Base-by-base conservation (phyloP, 2,888 invertebrate species). In the Uloborus plumipes region DNA sequence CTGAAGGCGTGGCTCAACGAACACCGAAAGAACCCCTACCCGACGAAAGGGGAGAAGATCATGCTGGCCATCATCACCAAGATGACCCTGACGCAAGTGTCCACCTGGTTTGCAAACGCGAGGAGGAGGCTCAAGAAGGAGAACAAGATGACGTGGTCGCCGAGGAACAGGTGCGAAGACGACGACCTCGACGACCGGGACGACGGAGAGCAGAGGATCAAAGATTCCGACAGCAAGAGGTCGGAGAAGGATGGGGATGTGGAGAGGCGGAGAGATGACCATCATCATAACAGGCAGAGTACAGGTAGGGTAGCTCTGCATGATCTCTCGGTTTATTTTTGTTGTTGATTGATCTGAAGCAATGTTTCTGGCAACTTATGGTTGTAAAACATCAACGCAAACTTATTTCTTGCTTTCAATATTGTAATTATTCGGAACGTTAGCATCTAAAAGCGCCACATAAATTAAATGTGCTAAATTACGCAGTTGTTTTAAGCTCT, bases 71-170 rank as follows among this genome's bases (percentile, higher is more conserved):
- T 99, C 89, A 96, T 98, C 89, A 99, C 99, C 84, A 98, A 98
- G 91, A 98, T 99, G 98, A 98, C 98, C 79, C 91, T 98, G 84
- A 98, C 98, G 53, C 97, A 97, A 90, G 91, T 91, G 50, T 90
- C 90, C 76, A 92, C 91, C 55, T 91, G 91, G 91, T 92, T 92
- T 86, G 91, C 91, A 62, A 92, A 92, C 86, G 91, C 91, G 62
- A 87, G 91, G 61, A 87, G 91, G 66, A 88, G 91, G 14, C 88
- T 87, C 91, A 92, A 91, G 88, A 99, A 99, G 90, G 92, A 92
- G 88, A 99, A 99, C 90, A 99, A 99, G 90, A 98, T 99, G 98
- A 99, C 98, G 84, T 99, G 99, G 99, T 97, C 98, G 88, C 98
- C 99, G 7, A 91, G 85, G 85, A 98, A 98, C 90, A 92, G 96